Evolutionary conservation across 1,140 invertebrate species (phyloP), one percentile per base, ranked within the genome.

Genomic region (Andrena cerasifolii): DNA sequence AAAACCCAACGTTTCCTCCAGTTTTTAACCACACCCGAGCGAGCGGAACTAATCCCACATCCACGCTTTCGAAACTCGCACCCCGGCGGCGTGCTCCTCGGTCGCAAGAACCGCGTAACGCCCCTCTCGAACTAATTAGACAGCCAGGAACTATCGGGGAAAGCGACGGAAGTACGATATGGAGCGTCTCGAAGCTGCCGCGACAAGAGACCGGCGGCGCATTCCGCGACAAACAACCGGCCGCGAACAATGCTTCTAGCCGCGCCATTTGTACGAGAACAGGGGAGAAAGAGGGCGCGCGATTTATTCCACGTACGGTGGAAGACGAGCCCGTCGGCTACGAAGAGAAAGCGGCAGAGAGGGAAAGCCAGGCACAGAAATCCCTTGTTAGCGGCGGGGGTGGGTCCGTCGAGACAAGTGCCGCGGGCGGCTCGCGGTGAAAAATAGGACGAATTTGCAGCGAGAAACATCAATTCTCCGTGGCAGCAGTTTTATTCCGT

Each of bases 381-480:
- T 75, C 71, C 71, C 78, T 75, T 79, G 71, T 79, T 79, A 79
- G 71, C 71, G 54, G 5, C 12, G 45, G 77, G n/a, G 14, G 28
- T 49, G 43, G 65, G 24, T 74, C 43, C 71, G 71, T 3, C 21
- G 76, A 73, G 70, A 70, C 66, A 71, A 77, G 66, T 68, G 80
- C 53, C 63, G 75, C 65, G 65, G 66, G 68, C 62, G 77, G 83
- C 58, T 51, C 67, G 36, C 31, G 54, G 67, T 84, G 83, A 84
- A 84, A 84, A 84, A 84, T 84, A 84, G 82, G 72, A 84, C 82
- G 73, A 84, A 84, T 84, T 84, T 79, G 67, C 82, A 83, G 70
- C 67, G 53, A 33, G 71, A 78, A 80, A 71, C 83, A 84, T 84
- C 83, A 73, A 84, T 84, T 84, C 83, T 77, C 72, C 31, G 21